Evolutionary conservation across 2,113 vertebrate genomes (phyloP).

Genomic region (Emydocephalus ijimae): DNA sequence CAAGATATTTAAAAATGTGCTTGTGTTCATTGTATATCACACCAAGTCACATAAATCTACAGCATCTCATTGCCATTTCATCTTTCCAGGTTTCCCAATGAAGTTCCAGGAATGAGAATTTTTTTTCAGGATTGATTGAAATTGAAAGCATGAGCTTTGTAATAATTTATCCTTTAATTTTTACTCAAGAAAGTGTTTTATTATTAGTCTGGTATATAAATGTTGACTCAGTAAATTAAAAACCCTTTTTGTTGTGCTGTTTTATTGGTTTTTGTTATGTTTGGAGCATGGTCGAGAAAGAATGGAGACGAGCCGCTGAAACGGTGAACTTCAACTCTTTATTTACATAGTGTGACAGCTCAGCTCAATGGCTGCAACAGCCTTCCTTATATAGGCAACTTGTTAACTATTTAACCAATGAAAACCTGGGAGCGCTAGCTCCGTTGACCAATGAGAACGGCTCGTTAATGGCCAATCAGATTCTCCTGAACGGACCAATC

Average conservation of each 20-base stretch:
- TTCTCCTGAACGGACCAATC: no score
- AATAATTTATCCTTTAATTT: not conserved
- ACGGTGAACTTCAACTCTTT: no score
- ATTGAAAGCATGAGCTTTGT: not conserved
- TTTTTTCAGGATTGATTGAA: not conserved
- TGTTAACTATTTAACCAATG: no score
- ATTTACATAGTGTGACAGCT: no score
- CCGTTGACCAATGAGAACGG: no score
- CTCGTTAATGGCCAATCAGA: no score
- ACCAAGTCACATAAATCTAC: not conserved
- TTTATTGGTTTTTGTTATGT: not conserved
- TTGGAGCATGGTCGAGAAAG: no score
- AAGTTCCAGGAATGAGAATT: not conserved
- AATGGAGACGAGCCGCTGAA: no score
- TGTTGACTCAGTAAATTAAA: not conserved
- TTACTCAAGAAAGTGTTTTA: not conserved
- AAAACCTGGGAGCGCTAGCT: no score
- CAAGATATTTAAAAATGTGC: not conserved
- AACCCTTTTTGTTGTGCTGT: not conserved
- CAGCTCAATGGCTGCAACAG: no score
- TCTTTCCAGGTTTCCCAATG: not conserved
- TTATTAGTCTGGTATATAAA: not conserved
- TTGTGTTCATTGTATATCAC: not conserved
- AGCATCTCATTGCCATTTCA: not conserved
- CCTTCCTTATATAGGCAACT: no score